Conservation (phyloP, 2,888 invertebrate species). For the Ligdia adustata region DNA sequence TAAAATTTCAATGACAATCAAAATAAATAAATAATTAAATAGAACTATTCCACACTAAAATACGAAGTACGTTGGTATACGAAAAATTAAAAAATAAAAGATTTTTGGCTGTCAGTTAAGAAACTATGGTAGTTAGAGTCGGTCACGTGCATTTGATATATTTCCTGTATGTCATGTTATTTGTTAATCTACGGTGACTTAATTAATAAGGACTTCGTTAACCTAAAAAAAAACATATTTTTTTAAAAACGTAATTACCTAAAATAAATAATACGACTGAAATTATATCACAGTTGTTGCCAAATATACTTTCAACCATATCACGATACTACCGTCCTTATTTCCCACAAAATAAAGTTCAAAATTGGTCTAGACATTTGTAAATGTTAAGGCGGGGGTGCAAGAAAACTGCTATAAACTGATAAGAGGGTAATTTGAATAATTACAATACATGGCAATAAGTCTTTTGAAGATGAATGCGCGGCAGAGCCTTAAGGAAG, state of each 20-base stretch:
- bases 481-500: constrained; percentile 51
- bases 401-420: constrained; percentile 67
- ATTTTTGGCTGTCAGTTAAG: too few species aligned
- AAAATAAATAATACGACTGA: constrained; percentile 47
- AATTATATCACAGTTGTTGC: constrained; percentile 46
- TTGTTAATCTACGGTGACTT: too few species aligned
- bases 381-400: constrained; percentile 43
- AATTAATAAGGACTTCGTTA: too few species aligned
- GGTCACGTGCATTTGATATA: too few species aligned
- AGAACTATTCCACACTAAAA: too few species aligned
- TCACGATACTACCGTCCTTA: constrained; percentile 36
- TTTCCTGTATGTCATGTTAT: too few species aligned
- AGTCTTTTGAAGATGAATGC: constrained; percentile 73
- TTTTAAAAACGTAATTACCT: constrained; percentile 46
- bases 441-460: constrained; percentile 65
- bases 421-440: constrained; percentile 78
- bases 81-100: too few species aligned
- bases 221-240: constrained; percentile 50
- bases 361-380: constrained; percentile 28
- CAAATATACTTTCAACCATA: constrained; percentile 22
- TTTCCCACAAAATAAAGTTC: constrained; percentile 25
- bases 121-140: too few species aligned
- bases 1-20: too few species aligned
- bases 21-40: too few species aligned
- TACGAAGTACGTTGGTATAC: too few species aligned